A percentile compares a stretch with the other conserved stretches of the same genome.
These are phyloP conservation scores for Hemibagrus guttatus DNA, from an alignment of 2,797 vertebrate species.

Conservation along the genomic window DNA sequence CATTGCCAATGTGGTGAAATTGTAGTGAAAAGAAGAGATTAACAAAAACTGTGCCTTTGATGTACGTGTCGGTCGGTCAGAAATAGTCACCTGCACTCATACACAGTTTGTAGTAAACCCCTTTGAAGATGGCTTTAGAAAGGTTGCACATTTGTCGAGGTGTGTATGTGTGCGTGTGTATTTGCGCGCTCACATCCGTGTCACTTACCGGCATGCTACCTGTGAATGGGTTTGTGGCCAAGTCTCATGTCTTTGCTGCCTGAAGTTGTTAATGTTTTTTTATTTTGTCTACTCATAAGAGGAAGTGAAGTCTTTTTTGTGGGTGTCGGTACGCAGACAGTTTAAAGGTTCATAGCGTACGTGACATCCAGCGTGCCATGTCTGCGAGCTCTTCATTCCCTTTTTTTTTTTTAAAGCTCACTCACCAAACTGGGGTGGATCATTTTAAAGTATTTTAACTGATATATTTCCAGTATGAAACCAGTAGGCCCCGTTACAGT, in stretches of 20 bases:
- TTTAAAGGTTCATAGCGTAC: not conserved
- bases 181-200: not conserved
- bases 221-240: constrained; percentile 17
- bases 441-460: not conserved
- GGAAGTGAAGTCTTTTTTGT: not conserved
- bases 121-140: not conserved
- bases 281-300: not conserved
- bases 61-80: too few relatives aligned
- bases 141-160: not conserved
- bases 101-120: not conserved
- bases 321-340: not conserved
- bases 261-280: not conserved
- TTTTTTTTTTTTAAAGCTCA: too few relatives aligned
- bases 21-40: not conserved
- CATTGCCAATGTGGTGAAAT: not conserved
- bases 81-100: not conserved
- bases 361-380: not conserved
- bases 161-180: not conserved
- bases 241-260: not conserved
- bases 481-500: not conserved
- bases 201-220: not conserved
- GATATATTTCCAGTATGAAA: not conserved
- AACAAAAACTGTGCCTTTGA: not conserved
- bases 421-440: not conserved
- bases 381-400: not conserved